These are phyloP conservation scores for Osmoderma eremita DNA, from an alignment of 2,888 invertebrate species.

Conservation along the genomic window DNA sequence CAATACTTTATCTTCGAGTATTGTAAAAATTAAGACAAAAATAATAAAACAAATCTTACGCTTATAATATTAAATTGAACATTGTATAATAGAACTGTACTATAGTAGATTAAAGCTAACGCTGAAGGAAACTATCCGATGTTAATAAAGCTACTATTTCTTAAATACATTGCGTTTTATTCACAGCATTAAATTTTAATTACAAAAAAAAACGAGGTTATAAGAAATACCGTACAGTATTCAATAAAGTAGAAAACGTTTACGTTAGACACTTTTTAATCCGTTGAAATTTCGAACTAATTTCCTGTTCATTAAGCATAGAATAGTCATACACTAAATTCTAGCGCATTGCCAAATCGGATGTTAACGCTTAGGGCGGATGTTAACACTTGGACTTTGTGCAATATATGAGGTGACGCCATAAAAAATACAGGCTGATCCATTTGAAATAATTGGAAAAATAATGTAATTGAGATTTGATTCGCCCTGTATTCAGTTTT, in stretches of 20 bases:
- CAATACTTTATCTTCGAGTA: constrained; percentile 45
- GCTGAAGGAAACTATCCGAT: constrained; percentile 53
- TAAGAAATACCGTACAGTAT: constrained; percentile 43
- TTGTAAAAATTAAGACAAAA: constrained; percentile 28
- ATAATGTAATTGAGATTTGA: too few relatives aligned
- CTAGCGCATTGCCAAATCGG: too few relatives aligned
- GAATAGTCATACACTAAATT: too few relatives aligned
- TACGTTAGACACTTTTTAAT: background rate
- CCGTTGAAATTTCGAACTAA: background rate
- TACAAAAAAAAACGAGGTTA: constrained; percentile 36
- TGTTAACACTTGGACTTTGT: too few relatives aligned
- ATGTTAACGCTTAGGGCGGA: too few relatives aligned
- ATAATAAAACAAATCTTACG: constrained; percentile 55
- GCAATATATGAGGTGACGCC: too few relatives aligned
- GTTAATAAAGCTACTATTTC: constrained; percentile 55
- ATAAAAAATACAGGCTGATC: too few relatives aligned
- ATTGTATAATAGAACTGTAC: constrained; percentile 54
- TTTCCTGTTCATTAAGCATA: too few relatives aligned
- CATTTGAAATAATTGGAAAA: too few relatives aligned
- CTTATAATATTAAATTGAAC: constrained; percentile 59
- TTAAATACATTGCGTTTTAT: constrained; percentile 50
- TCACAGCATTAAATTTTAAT: constrained; percentile 19
- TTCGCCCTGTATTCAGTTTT: too few relatives aligned
- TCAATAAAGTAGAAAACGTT: constrained; percentile 28
- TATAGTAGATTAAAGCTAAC: constrained; percentile 52